These are phyloP conservation scores for Oeneis ivallda DNA, from an alignment of 2,888 invertebrate species.

Conservation along the genomic window DNA sequence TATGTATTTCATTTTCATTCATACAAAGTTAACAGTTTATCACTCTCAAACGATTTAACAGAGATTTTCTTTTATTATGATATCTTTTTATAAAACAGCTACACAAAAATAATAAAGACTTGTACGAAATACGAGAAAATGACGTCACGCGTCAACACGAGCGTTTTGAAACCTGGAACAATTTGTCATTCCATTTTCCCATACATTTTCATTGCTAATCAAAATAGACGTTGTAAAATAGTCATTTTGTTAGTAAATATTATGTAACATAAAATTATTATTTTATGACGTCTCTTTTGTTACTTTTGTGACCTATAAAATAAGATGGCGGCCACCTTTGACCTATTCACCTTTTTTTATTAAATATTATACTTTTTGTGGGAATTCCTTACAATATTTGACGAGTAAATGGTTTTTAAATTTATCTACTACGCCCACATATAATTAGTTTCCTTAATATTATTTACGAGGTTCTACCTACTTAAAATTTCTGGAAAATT, in stretches of 20 bases:
- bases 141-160: not conserved
- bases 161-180: not conserved
- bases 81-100: not conserved
- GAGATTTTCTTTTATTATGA: too few species aligned
- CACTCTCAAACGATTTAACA: not conserved
- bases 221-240: not conserved
- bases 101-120: not conserved
- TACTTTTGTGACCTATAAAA: constrained; percentile 5
- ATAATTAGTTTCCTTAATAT: not conserved
- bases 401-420: not conserved
- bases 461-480: not conserved
- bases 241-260: not conserved
- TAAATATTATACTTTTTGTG: not conserved
- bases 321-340: not conserved
- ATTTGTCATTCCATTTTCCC: not conserved
- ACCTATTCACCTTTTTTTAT: not conserved
- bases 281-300: not conserved
- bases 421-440: not conserved
- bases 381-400: not conserved
- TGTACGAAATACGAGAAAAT: not conserved
- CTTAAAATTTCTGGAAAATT: not conserved
- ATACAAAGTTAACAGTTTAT: too few species aligned
- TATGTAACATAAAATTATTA: not conserved
- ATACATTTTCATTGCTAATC: not conserved
- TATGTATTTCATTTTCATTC: too few species aligned